Evolutionary conservation across 2,113 vertebrate species (phyloP).

Genomic region (Callionymus lyra): DNA sequence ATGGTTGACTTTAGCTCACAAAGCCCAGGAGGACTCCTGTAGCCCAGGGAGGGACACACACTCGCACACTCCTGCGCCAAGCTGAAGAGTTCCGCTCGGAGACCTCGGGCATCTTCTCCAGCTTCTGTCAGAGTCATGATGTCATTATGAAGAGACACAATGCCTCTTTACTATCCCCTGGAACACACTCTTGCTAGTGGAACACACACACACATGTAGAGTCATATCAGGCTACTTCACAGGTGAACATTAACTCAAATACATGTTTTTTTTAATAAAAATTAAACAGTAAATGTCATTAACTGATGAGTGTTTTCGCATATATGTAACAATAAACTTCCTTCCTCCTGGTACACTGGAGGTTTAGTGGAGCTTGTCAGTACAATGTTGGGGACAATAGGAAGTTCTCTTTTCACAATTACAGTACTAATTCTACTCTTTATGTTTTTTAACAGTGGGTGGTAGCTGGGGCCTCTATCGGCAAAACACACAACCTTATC

Average conservation of each 20-base stretch:
- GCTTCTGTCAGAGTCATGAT: slow-evolving; percentile 67
- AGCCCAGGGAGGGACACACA: slow-evolving; percentile 50
- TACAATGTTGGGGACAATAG: too few relatives aligned
- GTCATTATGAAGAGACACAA: slow-evolving; percentile 60
- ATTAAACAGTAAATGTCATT: too few relatives aligned
- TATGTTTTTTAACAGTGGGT: too few relatives aligned
- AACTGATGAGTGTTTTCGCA: too few relatives aligned
- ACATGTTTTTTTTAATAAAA: too few relatives aligned
- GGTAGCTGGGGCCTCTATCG: too few relatives aligned
- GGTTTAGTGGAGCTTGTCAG: too few relatives aligned
- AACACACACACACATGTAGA: slow-evolving; percentile 8
- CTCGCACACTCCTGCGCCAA: slow-evolving; percentile 34
- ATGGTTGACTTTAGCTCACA: slow-evolving; percentile 61
- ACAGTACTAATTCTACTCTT: too few relatives aligned
- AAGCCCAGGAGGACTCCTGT: slow-evolving; percentile 55
- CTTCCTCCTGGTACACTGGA: too few relatives aligned
- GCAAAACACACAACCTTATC: too few relatives aligned
- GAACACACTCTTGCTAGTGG: slow-evolving; percentile 1
- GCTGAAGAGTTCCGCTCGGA: slow-evolving; percentile 53
- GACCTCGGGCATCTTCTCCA: slow-evolving; percentile 60
- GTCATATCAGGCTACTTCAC: background rate
- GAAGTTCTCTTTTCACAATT: too few relatives aligned
- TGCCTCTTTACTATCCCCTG: slow-evolving; percentile 41
- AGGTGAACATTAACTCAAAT: slow-evolving; percentile 19
- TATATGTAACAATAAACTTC: too few relatives aligned